A percentile compares a stretch with the other conserved stretches of the same genome.
phyloP scores from a whole-genome alignment of 2,113 vertebrate genomes.

The Lasiurus cinereus region DNA sequence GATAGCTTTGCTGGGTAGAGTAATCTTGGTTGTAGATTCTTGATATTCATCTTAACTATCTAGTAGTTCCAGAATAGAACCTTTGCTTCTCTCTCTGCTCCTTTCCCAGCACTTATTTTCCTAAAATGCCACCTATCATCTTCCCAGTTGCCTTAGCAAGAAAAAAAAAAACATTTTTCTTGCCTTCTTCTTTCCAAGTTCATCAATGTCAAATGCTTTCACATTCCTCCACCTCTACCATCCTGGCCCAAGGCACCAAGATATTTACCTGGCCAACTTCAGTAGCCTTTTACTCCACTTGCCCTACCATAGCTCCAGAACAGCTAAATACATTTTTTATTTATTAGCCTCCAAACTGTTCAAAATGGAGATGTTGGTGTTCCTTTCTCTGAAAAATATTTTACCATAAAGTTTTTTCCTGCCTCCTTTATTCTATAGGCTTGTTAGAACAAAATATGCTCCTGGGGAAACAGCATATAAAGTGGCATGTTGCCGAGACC shows the following conservation, averaged over 20 bases:
- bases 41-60: too few species aligned
- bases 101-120: not conserved
- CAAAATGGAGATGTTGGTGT: not conserved
- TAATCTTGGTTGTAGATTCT: too few species aligned
- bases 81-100: not conserved
- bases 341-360: not conserved
- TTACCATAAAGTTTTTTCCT: not conserved
- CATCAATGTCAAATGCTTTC: not conserved
- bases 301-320: not conserved
- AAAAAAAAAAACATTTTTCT: not conserved
- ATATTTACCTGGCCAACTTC: not conserved
- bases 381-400: constrained; percentile 12
- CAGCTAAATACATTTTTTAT: not conserved
- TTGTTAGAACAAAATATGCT: not conserved
- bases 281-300: accelerated
- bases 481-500: not conserved
- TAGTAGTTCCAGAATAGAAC: not conserved
- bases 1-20: too few species aligned
- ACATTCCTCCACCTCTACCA: not conserved
- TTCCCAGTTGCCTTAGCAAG: not conserved
- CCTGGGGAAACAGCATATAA: not conserved
- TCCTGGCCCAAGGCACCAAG: not conserved
- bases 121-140: not conserved
- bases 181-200: not conserved
- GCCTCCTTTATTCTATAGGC: not conserved